Conservation (phyloP, 1,140 invertebrate genomes). For the Cyclargus thomasi region DNA sequence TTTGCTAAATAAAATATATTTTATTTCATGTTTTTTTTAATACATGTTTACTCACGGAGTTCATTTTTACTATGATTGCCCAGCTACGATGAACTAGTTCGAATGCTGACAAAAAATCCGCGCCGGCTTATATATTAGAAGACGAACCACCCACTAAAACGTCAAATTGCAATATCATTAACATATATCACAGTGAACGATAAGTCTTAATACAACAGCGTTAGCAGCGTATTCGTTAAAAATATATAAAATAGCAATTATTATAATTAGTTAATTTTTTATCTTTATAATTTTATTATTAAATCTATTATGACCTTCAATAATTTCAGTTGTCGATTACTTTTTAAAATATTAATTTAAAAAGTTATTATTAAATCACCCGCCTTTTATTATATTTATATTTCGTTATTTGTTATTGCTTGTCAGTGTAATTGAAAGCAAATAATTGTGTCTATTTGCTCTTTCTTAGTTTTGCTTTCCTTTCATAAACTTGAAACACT, state of each 20-base stretch:
- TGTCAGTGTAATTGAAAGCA: too few relatives aligned
- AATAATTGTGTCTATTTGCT: too few relatives aligned
- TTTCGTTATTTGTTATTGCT: too few relatives aligned
- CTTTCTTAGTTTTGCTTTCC: too few relatives aligned
- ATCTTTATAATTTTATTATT: neutral
- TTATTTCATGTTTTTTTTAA: slow-evolving; percentile 21
- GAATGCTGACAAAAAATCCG: slow-evolving; percentile 62
- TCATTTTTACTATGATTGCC: slow-evolving; percentile 55
- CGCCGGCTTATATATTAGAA: slow-evolving; percentile 60
- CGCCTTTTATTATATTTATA: too few relatives aligned
- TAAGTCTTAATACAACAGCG: slow-evolving; percentile 49
- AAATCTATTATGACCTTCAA: neutral
- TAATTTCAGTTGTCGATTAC: too few relatives aligned
- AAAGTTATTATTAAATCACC: too few relatives aligned
- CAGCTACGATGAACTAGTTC: slow-evolving; percentile 63
- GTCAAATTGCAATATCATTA: slow-evolving; percentile 65
- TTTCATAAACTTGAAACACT: too few relatives aligned
- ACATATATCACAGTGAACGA: slow-evolving; percentile 55
- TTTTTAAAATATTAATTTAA: too few relatives aligned
- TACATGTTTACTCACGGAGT: slow-evolving; percentile 51
- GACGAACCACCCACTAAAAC: slow-evolving; percentile 59
- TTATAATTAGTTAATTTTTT: too few relatives aligned
- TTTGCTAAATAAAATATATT: slow-evolving; percentile 11
- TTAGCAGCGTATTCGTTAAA: slow-evolving; percentile 37
- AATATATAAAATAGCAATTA: slow-evolving; percentile 21